phyloP scores from a whole-genome alignment of 2,888 invertebrate species.

The Xiphydria camelus region DNA sequence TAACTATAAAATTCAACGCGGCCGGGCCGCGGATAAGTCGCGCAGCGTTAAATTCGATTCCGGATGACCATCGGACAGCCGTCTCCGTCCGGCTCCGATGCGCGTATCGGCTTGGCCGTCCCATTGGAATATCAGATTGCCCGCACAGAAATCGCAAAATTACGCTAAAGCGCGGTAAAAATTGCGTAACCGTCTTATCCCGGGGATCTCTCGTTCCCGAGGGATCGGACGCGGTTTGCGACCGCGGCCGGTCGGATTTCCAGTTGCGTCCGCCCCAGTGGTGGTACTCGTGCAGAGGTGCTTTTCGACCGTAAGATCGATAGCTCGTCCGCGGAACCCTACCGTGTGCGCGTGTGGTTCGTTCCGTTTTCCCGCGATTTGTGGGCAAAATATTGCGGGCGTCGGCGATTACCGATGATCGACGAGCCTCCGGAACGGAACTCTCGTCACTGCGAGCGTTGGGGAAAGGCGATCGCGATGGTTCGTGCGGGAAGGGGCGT shows the following conservation, averaged over 20 bases:
- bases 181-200: background rate
- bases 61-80: slow-evolving; percentile 31
- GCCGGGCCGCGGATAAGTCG: background rate
- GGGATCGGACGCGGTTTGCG: too few species aligned
- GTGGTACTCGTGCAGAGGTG: too few species aligned
- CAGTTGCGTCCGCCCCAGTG: too few species aligned
- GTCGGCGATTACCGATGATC: slow-evolving; percentile 20
- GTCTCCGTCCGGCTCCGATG: slow-evolving; percentile 2
- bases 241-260: too few species aligned
- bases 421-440: slow-evolving; percentile 23
- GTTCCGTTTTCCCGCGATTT: background rate
- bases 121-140: slow-evolving; percentile 42
- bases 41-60: slow-evolving; percentile 15
- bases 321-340: background rate
- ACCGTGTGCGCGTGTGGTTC: background rate
- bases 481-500: too few species aligned
- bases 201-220: too few species aligned
- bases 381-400: slow-evolving; percentile 29
- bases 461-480: too few species aligned
- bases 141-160: slow-evolving; percentile 53
- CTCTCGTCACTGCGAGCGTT: too few species aligned
- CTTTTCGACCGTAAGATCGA: slow-evolving; percentile 1
- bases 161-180: slow-evolving; percentile 45
- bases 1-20: slow-evolving; percentile 1
- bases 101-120: slow-evolving; percentile 6